Evolutionary conservation across 2,113 vertebrate species (phyloP).

Genomic region (Sylvilagus bachmani): DNA sequence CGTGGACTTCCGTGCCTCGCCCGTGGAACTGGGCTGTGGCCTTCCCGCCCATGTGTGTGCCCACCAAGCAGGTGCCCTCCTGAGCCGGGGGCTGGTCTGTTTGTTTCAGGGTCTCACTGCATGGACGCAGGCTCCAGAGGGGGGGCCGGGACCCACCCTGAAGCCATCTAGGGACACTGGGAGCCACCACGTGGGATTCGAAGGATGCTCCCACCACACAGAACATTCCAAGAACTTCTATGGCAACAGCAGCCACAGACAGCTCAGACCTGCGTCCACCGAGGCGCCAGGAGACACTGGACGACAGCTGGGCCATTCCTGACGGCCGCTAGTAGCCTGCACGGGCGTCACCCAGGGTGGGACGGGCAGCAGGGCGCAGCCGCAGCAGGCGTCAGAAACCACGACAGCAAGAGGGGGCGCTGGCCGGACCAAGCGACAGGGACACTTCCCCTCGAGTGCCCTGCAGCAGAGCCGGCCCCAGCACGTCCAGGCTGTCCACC

Average conservation of each 20-base stretch:
- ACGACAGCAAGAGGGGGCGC: accelerated
- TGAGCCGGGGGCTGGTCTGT: accelerated
- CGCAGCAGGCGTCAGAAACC: neutral
- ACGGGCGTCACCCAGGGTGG: neutral
- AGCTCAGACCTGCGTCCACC: too few species aligned
- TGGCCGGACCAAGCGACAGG: neutral
- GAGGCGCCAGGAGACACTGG: too few species aligned
- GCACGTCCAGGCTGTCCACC: accelerated
- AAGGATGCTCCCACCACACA: neutral
- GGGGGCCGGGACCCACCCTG: too few species aligned
- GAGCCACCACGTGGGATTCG: neutral
- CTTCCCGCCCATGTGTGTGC: accelerated
- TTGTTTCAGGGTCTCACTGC: accelerated
- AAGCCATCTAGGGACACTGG: neutral
- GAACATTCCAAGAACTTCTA: neutral
- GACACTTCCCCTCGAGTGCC: neutral
- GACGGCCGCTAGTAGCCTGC: too few species aligned
- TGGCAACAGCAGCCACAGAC: neutral
- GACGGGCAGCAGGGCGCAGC: neutral
- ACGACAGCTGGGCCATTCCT: too few species aligned
- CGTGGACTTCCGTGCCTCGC: accelerated
- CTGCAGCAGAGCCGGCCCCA: neutral
- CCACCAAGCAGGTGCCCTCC: accelerated
- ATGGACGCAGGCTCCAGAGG: accelerated
- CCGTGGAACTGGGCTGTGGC: accelerated